These are phyloP conservation scores for Heliconius erato DNA, from an alignment of 2,888 invertebrate species.

Conservation along the genomic window DNA sequence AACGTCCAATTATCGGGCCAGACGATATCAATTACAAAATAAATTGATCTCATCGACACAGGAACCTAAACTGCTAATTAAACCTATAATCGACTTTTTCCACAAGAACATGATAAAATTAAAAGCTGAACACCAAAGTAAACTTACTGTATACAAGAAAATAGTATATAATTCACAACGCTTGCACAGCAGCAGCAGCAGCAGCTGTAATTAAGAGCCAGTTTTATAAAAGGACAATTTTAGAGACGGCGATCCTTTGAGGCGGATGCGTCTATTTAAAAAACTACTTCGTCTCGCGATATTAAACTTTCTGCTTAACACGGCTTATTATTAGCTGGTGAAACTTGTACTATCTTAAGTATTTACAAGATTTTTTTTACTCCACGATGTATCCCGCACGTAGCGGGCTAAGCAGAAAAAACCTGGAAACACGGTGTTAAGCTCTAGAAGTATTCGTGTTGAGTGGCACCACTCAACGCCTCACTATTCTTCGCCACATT, in stretches of 20 bases:
- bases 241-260: slow-evolving; percentile 38
- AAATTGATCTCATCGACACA: background rate
- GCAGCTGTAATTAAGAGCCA: slow-evolving; percentile 28
- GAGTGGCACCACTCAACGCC: no score
- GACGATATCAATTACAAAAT: background rate
- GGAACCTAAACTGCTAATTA: background rate
- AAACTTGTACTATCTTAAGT: background rate
- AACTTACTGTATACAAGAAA: background rate
- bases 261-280: slow-evolving; percentile 35
- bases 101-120: background rate
- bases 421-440: no score
- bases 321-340: slow-evolving; percentile 24
- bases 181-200: background rate
- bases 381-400: no score
- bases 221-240: slow-evolving; percentile 38
- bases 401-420: no score
- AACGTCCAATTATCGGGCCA: background rate
- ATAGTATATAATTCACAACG: slow-evolving; percentile 12
- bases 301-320: slow-evolving; percentile 23
- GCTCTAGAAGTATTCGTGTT: no score
- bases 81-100: background rate
- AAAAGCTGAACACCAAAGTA: background rate
- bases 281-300: slow-evolving; percentile 30
- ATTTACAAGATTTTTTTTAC: background rate
- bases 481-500: no score